Evolutionary conservation across 2,113 vertebrate genomes (phyloP).

Genomic region (Heptranchias perlo): DNA sequence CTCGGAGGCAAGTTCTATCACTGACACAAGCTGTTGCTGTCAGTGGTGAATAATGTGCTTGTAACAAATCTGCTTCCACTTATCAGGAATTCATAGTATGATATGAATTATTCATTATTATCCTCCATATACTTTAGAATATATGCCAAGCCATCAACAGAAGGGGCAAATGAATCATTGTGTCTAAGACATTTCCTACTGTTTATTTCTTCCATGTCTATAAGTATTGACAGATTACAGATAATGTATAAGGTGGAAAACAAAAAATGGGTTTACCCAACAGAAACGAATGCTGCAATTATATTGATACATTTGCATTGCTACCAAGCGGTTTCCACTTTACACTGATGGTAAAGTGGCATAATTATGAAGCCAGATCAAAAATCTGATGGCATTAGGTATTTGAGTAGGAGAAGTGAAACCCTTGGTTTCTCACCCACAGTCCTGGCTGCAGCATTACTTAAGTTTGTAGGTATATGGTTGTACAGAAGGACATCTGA

Average conservation of each 20-base stretch:
- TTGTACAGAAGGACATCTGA: background rate
- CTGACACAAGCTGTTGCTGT: conserved; percentile 22
- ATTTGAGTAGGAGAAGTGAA: background rate
- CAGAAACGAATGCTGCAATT: conserved; percentile 21
- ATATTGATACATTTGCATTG: background rate
- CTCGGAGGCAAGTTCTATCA: background rate
- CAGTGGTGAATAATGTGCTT: conserved; percentile 33
- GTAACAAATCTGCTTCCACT: conserved; percentile 14
- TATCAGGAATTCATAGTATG: conserved; percentile 18
- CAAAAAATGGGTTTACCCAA: background rate
- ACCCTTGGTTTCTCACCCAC: background rate
- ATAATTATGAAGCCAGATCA: background rate
- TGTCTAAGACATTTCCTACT: conserved; percentile 21
- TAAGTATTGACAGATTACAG: conserved; percentile 3
- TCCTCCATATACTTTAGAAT: conserved; percentile 19
- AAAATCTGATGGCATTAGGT: background rate
- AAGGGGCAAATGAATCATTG: conserved; percentile 3
- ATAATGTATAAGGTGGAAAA: background rate
- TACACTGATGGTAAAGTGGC: background rate
- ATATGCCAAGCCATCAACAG: background rate
- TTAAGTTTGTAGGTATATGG: background rate
- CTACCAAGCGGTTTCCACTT: background rate
- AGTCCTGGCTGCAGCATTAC: background rate
- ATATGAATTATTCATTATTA: conserved; percentile 28
- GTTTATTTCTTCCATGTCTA: conserved; percentile 13